phyloP scores from a whole-genome alignment of 2,888 invertebrate species.

The Lithophane leautieri region DNA sequence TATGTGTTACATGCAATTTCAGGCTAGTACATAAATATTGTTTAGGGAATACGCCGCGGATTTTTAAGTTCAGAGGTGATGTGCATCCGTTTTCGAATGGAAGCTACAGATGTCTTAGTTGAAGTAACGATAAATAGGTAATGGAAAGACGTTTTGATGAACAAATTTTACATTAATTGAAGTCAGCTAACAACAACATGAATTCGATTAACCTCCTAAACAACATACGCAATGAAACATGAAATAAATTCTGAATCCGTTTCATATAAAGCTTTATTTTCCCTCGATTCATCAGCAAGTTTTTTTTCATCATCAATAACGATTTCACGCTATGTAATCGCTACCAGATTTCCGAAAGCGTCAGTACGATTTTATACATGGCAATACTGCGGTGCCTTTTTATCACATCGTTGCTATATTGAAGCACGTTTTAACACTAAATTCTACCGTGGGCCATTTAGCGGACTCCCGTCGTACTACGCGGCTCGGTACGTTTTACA shows the following conservation, averaged over 20 bases:
- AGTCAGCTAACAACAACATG: neutral
- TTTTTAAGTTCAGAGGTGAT: constrained; percentile 5
- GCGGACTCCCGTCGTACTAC: constrained; percentile 77
- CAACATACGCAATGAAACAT: constrained; percentile 21
- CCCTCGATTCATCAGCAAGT: constrained; percentile 29
- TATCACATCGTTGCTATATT: constrained; percentile 85
- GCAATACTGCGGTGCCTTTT: constrained; percentile 78
- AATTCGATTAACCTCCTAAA: neutral
- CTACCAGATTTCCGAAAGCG: constrained; percentile 63
- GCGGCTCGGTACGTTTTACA: constrained; percentile 81
- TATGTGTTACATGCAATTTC: constrained; percentile 36
- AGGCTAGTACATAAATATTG: constrained; percentile 8
- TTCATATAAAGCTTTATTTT: constrained; percentile 29
- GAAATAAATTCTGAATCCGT: constrained; percentile 22
- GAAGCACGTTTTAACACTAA: constrained; percentile 84
- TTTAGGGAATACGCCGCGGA: constrained; percentile 31
- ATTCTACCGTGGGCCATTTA: constrained; percentile 86
- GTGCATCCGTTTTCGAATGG: neutral
- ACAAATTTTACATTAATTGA: neutral
- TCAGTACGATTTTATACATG: constrained; percentile 71
- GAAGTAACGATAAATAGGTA: neutral
- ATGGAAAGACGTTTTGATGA: neutral
- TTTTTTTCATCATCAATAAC: constrained; percentile 57
- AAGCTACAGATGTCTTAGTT: neutral
- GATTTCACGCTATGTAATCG: constrained; percentile 59